Evolutionary conservation across 2,888 invertebrate genomes (phyloP), one percentile per base, ranked within the genome.

Genomic region (Tholera decimalis): DNA sequence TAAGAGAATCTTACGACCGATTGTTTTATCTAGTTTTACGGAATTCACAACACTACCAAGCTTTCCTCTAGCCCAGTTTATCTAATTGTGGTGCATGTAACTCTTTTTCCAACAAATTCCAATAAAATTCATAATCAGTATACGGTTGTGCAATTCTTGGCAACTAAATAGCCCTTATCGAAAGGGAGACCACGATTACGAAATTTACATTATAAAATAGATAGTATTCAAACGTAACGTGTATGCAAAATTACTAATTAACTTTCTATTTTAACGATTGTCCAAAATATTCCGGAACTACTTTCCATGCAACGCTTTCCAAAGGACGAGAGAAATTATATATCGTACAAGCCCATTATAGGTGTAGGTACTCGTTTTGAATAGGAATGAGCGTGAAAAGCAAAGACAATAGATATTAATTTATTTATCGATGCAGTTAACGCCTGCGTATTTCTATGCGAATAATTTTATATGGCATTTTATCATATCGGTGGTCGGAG

Each of bases 301-400:
- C 94, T 95, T 95, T 94, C 94, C 90, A 91, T 87, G 77, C 75
- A 74, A 65, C 86, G 87, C 94, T 94, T 94, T 94, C 94, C 88
- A 91, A 93, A 92, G 93, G 94, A 91, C 92, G 85, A 92, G 94
- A 89, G 95, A 95, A 94, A 95, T 93, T 91, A 94, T 91, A 94
- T 94, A 93, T 89, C 87, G 89, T 86, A 79, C 86, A 85, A 85
- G 85, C 86, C 90, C 88, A 91, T 59, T 59, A 59, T 91, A 90
- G 86, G 87, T 84, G 87, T 83, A 73, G 64, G 70, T 78, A 82
- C 88, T 83, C 74, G 88, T 66, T 51, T 79, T 82, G 95, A 90
- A 94, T 95, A 83, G 79, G 80, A 94, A 94, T 93, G 88, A 92
- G 90, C 73, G 80, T 87, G 88, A 90, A 93, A 95, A 94, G 91